Evolutionary conservation across 1,140 invertebrate genomes (phyloP).

Genomic region (Megalopta genalis): DNA sequence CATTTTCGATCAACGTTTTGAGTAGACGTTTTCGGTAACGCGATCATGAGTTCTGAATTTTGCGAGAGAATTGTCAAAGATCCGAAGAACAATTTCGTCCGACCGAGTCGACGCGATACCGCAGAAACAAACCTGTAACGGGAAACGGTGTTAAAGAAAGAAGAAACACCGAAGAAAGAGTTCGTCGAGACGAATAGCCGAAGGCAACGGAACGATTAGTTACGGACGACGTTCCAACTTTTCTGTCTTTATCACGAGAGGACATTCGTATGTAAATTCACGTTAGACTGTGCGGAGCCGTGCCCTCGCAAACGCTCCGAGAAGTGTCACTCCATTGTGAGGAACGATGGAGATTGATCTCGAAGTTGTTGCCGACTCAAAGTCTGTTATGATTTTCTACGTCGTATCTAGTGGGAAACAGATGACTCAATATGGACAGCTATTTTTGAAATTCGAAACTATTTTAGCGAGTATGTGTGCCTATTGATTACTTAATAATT

Average conservation of each 20-base stretch:
- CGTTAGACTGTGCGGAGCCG: conserved; percentile 35
- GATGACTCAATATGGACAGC: not conserved
- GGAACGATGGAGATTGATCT: conserved; percentile 30
- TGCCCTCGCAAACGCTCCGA: not conserved
- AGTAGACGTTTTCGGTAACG: too few species aligned
- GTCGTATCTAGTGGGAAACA: conserved; percentile 32
- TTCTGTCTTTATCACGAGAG: conserved; percentile 59
- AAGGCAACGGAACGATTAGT: conserved; percentile 69
- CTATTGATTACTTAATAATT: too few species aligned
- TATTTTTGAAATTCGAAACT: not conserved
- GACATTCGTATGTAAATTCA: conserved; percentile 74
- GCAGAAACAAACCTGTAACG: conserved; percentile 13
- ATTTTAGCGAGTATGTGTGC: not conserved
- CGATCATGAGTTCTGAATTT: too few species aligned
- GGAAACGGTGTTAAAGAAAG: not conserved
- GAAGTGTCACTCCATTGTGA: not conserved
- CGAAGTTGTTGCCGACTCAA: conserved; percentile 9
- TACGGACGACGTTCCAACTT: conserved; percentile 68
- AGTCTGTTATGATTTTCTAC: conserved; percentile 46
- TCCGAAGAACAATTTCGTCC: not conserved
- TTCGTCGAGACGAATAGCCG: conserved; percentile 12
- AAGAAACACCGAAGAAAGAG: conserved; percentile 12
- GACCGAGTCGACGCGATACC: not conserved
- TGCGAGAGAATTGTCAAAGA: too few species aligned
- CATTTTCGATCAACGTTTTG: too few species aligned